Evolutionary conservation across 2,888 invertebrate species (phyloP).

Genomic region (Drosophila niveifrons): DNA sequence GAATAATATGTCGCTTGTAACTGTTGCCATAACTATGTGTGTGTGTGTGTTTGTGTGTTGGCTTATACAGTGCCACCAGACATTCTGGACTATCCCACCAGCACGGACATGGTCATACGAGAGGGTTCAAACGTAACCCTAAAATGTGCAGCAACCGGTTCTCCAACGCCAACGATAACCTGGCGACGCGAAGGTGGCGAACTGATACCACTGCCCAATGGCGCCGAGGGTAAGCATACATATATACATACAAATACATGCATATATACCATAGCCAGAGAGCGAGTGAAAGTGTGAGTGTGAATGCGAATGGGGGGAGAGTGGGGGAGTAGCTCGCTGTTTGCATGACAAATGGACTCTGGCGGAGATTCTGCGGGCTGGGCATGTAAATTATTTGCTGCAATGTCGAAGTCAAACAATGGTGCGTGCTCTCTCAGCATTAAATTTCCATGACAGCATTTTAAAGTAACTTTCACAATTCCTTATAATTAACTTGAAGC

Average conservation of each 20-base stretch:
- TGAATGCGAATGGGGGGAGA: slow-evolving; percentile 2
- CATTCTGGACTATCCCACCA: slow-evolving; percentile 93
- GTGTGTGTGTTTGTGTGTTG: slow-evolving; percentile 12
- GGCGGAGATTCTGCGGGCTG: slow-evolving; percentile 34
- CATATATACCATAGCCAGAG: background rate
- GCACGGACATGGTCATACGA: slow-evolving; percentile 93
- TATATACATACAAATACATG: background rate
- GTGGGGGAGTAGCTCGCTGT: slow-evolving; percentile 28
- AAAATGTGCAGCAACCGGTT: slow-evolving; percentile 94
- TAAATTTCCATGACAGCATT: slow-evolving; percentile 57
- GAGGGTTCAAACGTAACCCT: slow-evolving; percentile 95
- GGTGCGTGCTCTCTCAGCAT: slow-evolving; percentile 55
- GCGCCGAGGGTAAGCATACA: slow-evolving; percentile 88
- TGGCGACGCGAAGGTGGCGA: slow-evolving; percentile 94
- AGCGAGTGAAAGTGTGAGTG: slow-evolving; percentile 12
- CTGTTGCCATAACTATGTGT: slow-evolving; percentile 54
- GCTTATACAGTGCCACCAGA: slow-evolving; percentile 91
- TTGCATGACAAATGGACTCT: slow-evolving; percentile 62
- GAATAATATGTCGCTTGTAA: slow-evolving; percentile 70
- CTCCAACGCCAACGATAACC: slow-evolving; percentile 94
- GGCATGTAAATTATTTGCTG: slow-evolving; percentile 58
- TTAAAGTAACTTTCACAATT: slow-evolving; percentile 37
- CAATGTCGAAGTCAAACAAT: slow-evolving; percentile 55
- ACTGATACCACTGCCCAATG: slow-evolving; percentile 89
- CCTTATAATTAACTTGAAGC: slow-evolving; percentile 23